phyloP scores from a whole-genome alignment of 1,140 invertebrate species.

The Dendrolimus kikuchii region DNA sequence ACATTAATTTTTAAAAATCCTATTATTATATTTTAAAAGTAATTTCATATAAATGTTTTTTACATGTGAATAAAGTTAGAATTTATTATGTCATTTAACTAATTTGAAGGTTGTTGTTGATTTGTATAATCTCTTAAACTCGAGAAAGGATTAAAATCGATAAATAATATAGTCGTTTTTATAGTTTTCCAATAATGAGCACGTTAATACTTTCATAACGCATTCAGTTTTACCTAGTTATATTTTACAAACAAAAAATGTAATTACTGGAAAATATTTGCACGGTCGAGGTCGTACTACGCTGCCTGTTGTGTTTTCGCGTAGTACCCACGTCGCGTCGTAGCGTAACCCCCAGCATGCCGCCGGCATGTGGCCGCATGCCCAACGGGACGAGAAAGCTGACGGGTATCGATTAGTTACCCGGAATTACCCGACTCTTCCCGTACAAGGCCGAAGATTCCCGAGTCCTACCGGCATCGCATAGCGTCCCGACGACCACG shows the following conservation, averaged over 20 bases:
- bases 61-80: too few relatives aligned
- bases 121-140: too few relatives aligned
- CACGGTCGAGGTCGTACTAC: background rate
- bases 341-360: conserved; percentile 28
- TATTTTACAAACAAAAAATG: too few relatives aligned
- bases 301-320: conserved; percentile 11
- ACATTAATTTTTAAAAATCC: too few relatives aligned
- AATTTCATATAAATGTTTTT: too few relatives aligned
- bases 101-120: too few relatives aligned
- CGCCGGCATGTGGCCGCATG: conserved; percentile 16
- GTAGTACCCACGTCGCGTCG: conserved; percentile 51
- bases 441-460: conserved; percentile 35
- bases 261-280: too few relatives aligned
- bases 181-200: background rate
- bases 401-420: conserved; percentile 59
- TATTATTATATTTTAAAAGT: too few relatives aligned
- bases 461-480: conserved; percentile 34
- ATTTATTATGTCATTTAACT: too few relatives aligned
- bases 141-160: too few relatives aligned
- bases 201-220: background rate
- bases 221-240: too few relatives aligned
- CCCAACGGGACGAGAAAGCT: conserved; percentile 22
- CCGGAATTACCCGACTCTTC: conserved; percentile 38
- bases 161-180: too few relatives aligned
- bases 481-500: conserved; percentile 23